These are phyloP conservation scores for Pogonocherus hispidulus DNA, from an alignment of 2,888 invertebrate genomes.

Conservation along the genomic window DNA sequence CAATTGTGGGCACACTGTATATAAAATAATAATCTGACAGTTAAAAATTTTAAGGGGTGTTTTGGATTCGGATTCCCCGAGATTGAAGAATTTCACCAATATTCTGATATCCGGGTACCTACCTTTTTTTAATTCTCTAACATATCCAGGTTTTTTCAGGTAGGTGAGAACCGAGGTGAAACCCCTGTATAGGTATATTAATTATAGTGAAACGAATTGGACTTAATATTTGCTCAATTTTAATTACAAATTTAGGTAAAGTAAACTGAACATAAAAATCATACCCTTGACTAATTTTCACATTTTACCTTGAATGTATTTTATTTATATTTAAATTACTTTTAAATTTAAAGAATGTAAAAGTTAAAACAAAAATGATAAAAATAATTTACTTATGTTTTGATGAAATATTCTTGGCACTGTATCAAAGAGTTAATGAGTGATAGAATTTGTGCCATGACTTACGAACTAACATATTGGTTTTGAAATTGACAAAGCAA, in stretches of 20 bases:
- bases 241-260: not conserved
- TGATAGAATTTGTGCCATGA: not conserved
- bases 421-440: not conserved
- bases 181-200: too few relatives aligned
- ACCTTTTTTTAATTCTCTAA: too few relatives aligned
- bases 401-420: constrained; percentile 14
- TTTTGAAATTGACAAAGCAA: not conserved
- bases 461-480: too few relatives aligned
- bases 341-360: not conserved
- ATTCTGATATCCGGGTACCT: too few relatives aligned
- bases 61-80: too few relatives aligned
- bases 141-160: too few relatives aligned
- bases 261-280: not conserved
- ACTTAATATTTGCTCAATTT: not conserved
- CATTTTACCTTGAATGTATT: constrained; percentile 6
- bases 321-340: constrained; percentile 5
- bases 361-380: constrained; percentile 10
- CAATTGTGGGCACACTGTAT: too few relatives aligned
- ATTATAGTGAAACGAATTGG: not conserved
- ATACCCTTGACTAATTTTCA: constrained; percentile 4
- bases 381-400: constrained; percentile 10
- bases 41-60: too few relatives aligned
- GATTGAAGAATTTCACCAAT: too few relatives aligned
- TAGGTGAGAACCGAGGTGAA: too few relatives aligned
- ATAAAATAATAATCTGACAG: too few relatives aligned